Base-by-base conservation (phyloP, 2,888 invertebrate species). In the Cryptus viduatorius region DNA sequence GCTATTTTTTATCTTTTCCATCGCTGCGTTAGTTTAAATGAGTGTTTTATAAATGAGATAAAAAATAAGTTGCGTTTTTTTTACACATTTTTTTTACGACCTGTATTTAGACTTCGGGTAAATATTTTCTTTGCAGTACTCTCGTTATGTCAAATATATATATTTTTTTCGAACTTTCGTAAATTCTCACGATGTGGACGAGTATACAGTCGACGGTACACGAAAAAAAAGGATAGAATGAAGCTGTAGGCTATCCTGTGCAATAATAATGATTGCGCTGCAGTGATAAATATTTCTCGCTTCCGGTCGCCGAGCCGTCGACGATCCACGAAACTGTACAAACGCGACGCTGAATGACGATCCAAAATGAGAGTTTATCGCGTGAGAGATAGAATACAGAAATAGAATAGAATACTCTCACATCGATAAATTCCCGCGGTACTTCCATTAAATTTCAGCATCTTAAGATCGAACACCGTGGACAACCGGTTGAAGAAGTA, bases 351-450 rank as follows among this genome's bases (percentile, higher is more conserved):
- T 8, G 64, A 64, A 42, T n/a, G 37, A 8, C 37, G 64, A 16
- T 64, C 64, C 0, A n/a, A n/a, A n/a, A n/a, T 10, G 19, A 24
- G 46, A n/a, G 59, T 29, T 16, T n/a, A 56, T 14, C 42, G 29
- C 37, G 12, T 16, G 19, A 37, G 72, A 61, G 78, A 79, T 59
- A 76, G n/a, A n/a, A n/a, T n/a, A n/a, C n/a, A n/a, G n/a, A n/a
- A n/a, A n/a, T n/a, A n/a, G n/a, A n/a, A n/a, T n/a, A n/a, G n/a
- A n/a, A n/a, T n/a, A n/a, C n/a, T n/a, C n/a, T n/a, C n/a, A n/a
- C n/a, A n/a, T 24, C 77, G 77, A 79, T 80, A 85, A 85, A 85
- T 68, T 86, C 77, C 71, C 75, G 76, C 82, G 77, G 73, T 37
- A 2, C 69, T 72, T 29, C 14, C 79, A 67, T 50, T 73, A 73